These are phyloP conservation scores for Notodonta dromedarius DNA, from an alignment of 2,888 invertebrate species.

Conservation along the genomic window DNA sequence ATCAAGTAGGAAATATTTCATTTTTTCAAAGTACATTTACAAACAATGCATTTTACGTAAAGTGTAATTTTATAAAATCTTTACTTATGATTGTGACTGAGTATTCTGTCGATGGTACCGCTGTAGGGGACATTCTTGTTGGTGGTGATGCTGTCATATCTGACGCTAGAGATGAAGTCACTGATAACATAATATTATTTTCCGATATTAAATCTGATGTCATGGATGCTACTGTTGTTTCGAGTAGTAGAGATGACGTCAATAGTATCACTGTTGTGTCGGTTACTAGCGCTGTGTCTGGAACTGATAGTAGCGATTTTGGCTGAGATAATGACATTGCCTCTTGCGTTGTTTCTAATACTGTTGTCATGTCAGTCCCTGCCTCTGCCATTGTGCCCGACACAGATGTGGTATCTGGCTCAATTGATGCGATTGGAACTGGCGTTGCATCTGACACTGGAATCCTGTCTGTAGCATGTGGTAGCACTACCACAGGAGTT, in stretches of 20 bases:
- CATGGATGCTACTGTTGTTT: background rate
- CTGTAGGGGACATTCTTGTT: background rate
- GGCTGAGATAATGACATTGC: background rate
- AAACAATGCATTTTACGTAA: too few species aligned
- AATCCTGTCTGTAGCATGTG: background rate
- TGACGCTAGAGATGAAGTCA: background rate
- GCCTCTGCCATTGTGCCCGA: background rate
- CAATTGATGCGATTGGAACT: background rate
- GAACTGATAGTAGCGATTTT: background rate
- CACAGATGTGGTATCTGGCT: background rate
- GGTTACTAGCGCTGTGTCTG: background rate
- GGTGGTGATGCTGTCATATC: background rate
- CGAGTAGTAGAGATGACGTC: background rate
- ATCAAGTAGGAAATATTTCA: background rate
- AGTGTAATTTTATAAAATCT: background rate
- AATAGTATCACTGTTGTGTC: background rate
- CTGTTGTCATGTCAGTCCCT: background rate
- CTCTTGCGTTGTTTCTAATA: background rate
- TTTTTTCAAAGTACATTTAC: too few species aligned
- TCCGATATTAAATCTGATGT: background rate
- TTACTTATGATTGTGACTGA: background rate
- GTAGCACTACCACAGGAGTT: background rate
- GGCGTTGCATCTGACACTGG: background rate
- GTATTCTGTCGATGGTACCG: background rate
- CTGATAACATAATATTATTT: background rate